Evolutionary conservation across 2,797 vertebrate genomes (phyloP).

Genomic region (Microchirus variegatus): DNA sequence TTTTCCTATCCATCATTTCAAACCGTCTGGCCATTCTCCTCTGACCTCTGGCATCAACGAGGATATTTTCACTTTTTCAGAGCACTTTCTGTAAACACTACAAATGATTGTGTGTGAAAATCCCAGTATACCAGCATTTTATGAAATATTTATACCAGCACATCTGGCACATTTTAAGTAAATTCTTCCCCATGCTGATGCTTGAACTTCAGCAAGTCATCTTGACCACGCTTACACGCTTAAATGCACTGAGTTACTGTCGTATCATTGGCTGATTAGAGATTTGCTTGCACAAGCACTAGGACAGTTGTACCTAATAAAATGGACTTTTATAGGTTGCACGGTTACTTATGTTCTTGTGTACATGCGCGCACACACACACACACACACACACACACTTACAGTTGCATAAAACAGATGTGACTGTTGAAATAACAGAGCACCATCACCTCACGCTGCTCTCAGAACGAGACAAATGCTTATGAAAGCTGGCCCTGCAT

Average conservation of each 20-base stretch:
- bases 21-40: slow-evolving; percentile 40
- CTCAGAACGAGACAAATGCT: slow-evolving; percentile 68
- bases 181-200: no score
- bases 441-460: slow-evolving; percentile 46
- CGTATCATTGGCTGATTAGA: no score
- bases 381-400: slow-evolving; percentile 5
- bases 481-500: slow-evolving; percentile 67
- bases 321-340: neutral
- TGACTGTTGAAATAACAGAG: slow-evolving; percentile 58
- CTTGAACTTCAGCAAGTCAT: no score
- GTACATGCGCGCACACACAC: slow-evolving; percentile 3
- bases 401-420: slow-evolving; percentile 60
- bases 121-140: no score
- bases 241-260: no score
- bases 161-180: no score
- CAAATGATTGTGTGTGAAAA: no score
- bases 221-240: no score
- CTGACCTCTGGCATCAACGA: slow-evolving; percentile 64
- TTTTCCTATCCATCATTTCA: no score
- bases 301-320: neutral
- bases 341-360: slow-evolving; percentile 15
- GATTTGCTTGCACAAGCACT: no score
- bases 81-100: no score
- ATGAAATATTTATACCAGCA: no score
- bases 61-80: neutral